Base-by-base conservation (phyloP, 1,140 invertebrate species). In the Drosophila nigromelanica region DNA sequence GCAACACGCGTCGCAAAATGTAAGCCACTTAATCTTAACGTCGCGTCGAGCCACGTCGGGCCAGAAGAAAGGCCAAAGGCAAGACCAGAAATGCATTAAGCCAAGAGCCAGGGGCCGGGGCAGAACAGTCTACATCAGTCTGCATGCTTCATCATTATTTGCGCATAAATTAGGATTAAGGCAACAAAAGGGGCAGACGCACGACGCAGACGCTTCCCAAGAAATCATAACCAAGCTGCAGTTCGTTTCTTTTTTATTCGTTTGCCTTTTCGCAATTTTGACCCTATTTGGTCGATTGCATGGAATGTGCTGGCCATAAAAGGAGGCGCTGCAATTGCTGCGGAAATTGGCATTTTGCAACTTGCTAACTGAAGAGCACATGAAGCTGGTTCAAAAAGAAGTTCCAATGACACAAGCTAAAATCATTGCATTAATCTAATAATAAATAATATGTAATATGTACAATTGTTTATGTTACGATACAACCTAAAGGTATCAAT, bases 91-190 rank as follows among this genome's bases (percentile, higher is more conserved):
- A 80, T 76, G 67, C 58, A 67, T 62, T 63, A 67, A 67, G 55
- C 30, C 33, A 51, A 35, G 52, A 50, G 60, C 35, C 58, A 30
- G 7, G 18, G 14, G 59, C 15, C n/a, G 37, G 50, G 40, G 33
- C 12, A 24, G 21, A 45, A 42, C 37, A 48, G 51, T 43, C 51
- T 58, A 51, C 64, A 60, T 72, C 78, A 67, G 21, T 59, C 55
- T 43, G 56, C 64, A 4, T 68, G 60, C 64, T 66, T 82, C 80
- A 90, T 90, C 89, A 90, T 90, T 90, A 89, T 79, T 89, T 80
- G 62, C 67, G 80, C 89, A 90, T 90, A 90, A 90, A 80, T 90
- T 86, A 71, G 83, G 89, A 90, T 90, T 90, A 90, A 56, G 40
- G 35, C 64, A 47, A n/a, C 24, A 14, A 8, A 33, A 27, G 14